Evolutionary conservation across 1,140 invertebrate species (phyloP).

Genomic region (Heliconius hermathena): DNA sequence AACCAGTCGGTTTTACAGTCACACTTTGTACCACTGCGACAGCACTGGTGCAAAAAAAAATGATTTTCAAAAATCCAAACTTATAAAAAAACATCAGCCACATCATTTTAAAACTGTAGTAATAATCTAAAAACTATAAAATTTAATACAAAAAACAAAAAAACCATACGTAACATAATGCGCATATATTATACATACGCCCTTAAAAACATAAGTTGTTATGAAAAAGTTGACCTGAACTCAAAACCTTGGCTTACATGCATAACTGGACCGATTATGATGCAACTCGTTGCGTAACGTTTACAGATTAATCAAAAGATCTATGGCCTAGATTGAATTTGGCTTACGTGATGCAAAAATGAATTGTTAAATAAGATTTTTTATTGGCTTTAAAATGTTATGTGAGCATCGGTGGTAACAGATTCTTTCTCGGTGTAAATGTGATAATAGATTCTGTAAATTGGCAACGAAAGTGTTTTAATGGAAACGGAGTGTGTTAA

Average conservation of each 20-base stretch:
- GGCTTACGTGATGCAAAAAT: constrained; percentile 31
- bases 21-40: too few species aligned
- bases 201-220: constrained; percentile 34
- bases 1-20: too few species aligned
- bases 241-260: constrained; percentile 61
- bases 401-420: not conserved
- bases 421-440: not conserved
- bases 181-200: constrained; percentile 6
- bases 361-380: constrained; percentile 23
- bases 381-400: not conserved
- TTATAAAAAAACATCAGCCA: too few species aligned
- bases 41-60: too few species aligned
- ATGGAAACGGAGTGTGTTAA: too few species aligned
- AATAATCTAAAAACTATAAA: not conserved
- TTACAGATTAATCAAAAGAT: constrained; percentile 53
- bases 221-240: constrained; percentile 57
- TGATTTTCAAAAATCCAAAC: too few species aligned
- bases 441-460: not conserved
- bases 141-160: constrained; percentile 26
- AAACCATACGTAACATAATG: constrained; percentile 9
- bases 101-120: not conserved
- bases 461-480: too few species aligned
- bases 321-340: constrained; percentile 49
- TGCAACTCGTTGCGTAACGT: constrained; percentile 57
- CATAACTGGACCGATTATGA: constrained; percentile 52